phyloP scores from a whole-genome alignment of 1,140 invertebrate genomes.

The Bombyx mori region ASM3026992v2 NC_085117.1:11782501-11783000 shows the following conservation, averaged over 20 bases:
- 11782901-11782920: constrained; percentile 63
- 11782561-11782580: constrained; percentile 41
- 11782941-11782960: constrained; percentile 73
- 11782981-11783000: constrained; percentile 68
- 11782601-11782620: constrained; percentile 74
- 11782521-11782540: constrained; percentile 33
- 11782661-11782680: constrained; percentile 38
- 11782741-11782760: constrained; percentile 28
- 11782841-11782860: constrained; percentile 84
- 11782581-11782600: constrained; percentile 31
- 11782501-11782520: constrained; percentile 20
- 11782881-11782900: constrained; percentile 76
- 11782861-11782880: constrained; percentile 89
- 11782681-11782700: constrained; percentile 37
- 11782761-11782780: constrained; percentile 49
- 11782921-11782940: constrained; percentile 67
- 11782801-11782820: constrained; percentile 52
- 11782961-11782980: constrained; percentile 62
- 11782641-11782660: constrained; percentile 73
- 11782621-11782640: constrained; percentile 80
- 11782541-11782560: constrained; percentile 20
- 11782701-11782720: constrained; percentile 30
- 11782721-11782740: constrained; percentile 48
- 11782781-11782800: constrained; percentile 62
- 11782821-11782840: constrained; percentile 77